Conservation (phyloP, 2,888 invertebrate species). For the Nymphalis c-album region DNA sequence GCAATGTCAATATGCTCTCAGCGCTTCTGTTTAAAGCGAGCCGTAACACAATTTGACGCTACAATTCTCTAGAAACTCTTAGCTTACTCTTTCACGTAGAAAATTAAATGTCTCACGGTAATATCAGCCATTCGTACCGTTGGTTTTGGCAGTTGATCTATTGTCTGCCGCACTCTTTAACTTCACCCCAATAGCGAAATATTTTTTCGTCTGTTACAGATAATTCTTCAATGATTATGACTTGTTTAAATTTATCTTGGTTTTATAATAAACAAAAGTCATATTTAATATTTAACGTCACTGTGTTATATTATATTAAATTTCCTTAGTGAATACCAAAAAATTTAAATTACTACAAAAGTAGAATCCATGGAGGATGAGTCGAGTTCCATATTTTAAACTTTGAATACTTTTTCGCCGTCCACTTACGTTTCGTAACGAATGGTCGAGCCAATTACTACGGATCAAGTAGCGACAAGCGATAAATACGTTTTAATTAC, state of each 20-base stretch:
- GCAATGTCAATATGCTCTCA: not conserved
- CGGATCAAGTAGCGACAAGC: conserved; percentile 6
- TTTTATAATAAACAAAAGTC: no score
- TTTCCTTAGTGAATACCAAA: not conserved
- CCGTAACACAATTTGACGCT: conserved; percentile 64
- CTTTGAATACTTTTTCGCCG: conserved; percentile 8
- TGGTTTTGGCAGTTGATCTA: conserved; percentile 77
- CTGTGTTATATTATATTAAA: not conserved
- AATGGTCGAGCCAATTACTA: conserved; percentile 14
- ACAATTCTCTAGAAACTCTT: conserved; percentile 69
- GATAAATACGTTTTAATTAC: conserved; percentile 27
- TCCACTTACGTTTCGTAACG: conserved; percentile 29
- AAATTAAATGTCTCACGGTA: conserved; percentile 79
- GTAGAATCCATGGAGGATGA: no score
- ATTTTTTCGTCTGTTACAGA: conserved; percentile 14
- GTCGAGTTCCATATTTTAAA: conserved; percentile 1
- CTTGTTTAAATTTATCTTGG: no score
- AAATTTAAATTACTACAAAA: not conserved
- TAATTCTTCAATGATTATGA: not conserved
- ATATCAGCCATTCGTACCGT: conserved; percentile 67
- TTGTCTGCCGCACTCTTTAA: conserved; percentile 48
- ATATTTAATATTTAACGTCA: not conserved
- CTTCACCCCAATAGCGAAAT: conserved; percentile 5
- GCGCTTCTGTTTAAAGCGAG: conserved; percentile 22
- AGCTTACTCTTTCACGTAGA: conserved; percentile 81